Evolutionary conservation across 2,888 invertebrate genomes (phyloP).

Genomic region (Scaptomyza caliginosa): DNA sequence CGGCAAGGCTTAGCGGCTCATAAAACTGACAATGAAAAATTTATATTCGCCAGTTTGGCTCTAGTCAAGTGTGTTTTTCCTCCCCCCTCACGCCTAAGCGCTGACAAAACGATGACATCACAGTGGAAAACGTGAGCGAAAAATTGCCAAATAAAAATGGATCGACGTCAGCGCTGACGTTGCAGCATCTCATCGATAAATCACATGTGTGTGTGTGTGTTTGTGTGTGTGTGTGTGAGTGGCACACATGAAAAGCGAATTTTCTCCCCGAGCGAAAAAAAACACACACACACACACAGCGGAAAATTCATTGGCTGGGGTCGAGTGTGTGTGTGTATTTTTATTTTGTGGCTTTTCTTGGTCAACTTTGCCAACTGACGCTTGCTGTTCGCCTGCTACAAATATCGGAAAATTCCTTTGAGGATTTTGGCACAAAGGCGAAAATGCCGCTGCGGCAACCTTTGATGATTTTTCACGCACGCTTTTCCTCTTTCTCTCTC

Average conservation of each 20-base stretch:
- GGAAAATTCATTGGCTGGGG: conserved; percentile 71
- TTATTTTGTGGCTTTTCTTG: conserved; percentile 67
- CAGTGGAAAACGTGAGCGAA: conserved; percentile 49
- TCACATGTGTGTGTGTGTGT: conserved; percentile 25
- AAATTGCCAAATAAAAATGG: conserved; percentile 58
- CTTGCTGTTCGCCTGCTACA: conserved; percentile 78
- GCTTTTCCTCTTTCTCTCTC: conserved; percentile 24
- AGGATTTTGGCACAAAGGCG: conserved; percentile 81
- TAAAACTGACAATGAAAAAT: conserved; percentile 35
- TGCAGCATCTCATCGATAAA: conserved; percentile 73
- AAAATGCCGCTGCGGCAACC: conserved; percentile 74
- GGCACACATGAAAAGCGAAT: conserved; percentile 76
- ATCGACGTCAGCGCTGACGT: conserved; percentile 69
- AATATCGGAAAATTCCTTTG: conserved; percentile 84
- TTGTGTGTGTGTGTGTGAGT: conserved; percentile 12
- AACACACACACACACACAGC: conserved; percentile 52
- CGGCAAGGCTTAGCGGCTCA: conserved; percentile 47
- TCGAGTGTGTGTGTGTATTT: conserved; percentile 38
- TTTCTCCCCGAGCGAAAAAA: conserved; percentile 65
- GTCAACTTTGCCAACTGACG: conserved; percentile 66
- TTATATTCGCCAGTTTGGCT: neutral
- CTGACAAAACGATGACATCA: conserved; percentile 30
- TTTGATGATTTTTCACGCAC: conserved; percentile 79
- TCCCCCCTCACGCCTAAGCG: too few relatives aligned
- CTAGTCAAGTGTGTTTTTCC: conserved; percentile 21